Percentiles rank a stretch among this genome's conserved stretches.
These are phyloP conservation scores for Galeopterus variegatus DNA, from an alignment of 2,113 vertebrate genomes.

Conservation along the genomic window DNA sequence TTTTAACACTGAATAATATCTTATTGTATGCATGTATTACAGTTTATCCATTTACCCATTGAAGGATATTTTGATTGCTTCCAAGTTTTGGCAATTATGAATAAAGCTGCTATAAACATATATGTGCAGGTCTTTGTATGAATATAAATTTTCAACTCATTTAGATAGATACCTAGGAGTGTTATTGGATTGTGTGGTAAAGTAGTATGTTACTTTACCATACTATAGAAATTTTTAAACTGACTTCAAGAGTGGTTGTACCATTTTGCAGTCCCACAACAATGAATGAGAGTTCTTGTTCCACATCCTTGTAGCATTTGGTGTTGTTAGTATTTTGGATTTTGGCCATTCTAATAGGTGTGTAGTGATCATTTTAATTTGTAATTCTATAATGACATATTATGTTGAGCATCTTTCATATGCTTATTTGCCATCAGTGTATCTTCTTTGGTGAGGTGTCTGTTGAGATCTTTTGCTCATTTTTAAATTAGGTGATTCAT, in stretches of 20 bases:
- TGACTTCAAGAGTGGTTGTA: too few relatives aligned
- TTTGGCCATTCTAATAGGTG: not conserved
- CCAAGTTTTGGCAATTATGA: not conserved
- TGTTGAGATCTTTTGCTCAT: too few relatives aligned
- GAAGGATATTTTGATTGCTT: constrained; percentile 8
- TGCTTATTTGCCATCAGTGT: not conserved
- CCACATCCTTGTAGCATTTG: not conserved
- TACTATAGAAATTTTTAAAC: too few relatives aligned
- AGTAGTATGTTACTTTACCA: not conserved
- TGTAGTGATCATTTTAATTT: not conserved
- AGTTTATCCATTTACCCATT: not conserved
- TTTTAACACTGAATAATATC: not conserved
- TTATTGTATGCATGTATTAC: not conserved
- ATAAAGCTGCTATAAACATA: not conserved
- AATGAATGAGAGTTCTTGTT: not conserved
- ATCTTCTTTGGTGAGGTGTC: too few relatives aligned
- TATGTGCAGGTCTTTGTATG: not conserved
- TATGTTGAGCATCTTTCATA: not conserved
- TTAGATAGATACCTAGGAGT: not conserved
- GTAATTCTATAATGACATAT: not conserved
- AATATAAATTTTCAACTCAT: not conserved
- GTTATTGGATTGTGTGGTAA: not conserved
- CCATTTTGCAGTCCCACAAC: too few relatives aligned
- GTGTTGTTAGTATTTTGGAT: not conserved
- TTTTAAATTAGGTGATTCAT: too few relatives aligned